Percentiles rank a stretch among this genome's conserved stretches.
Conservation (phyloP, 2,113 vertebrate species). For the Axis porcinus region DNA sequence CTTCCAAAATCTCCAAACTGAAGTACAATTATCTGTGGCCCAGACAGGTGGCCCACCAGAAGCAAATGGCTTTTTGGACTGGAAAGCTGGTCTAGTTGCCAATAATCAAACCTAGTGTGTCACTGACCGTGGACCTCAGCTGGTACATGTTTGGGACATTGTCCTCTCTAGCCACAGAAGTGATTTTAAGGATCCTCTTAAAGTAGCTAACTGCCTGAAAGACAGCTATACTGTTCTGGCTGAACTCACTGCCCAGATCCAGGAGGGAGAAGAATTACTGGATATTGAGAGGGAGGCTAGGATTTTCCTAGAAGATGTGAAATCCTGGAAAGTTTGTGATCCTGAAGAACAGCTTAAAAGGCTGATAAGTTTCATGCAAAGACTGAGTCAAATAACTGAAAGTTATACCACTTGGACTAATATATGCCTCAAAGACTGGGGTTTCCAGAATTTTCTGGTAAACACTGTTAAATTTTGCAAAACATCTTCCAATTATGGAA, state of each 20-base stretch:
- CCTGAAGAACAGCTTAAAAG: conserved; percentile 26
- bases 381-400: conserved; percentile 24
- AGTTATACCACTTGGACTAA: conserved; percentile 65
- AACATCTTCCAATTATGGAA: not conserved
- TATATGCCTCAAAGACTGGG: conserved; percentile 64
- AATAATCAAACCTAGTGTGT: conserved; percentile 76
- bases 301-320: conserved; percentile 47
- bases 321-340: conserved; percentile 40
- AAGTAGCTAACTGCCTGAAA: conserved; percentile 56
- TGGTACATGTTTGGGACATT: conserved; percentile 78
- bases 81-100: conserved; percentile 66
- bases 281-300: conserved; percentile 44
- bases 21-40: conserved; percentile 25
- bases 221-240: conserved; percentile 4
- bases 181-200: conserved; percentile 51
- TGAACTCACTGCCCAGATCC: fast-evolving
- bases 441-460: conserved; percentile 72
- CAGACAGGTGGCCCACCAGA: conserved; percentile 73
- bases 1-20: not conserved
- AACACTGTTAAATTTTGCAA: conserved; percentile 12
- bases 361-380: conserved; percentile 62
- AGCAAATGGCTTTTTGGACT: conserved; percentile 44
- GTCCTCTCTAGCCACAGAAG: conserved; percentile 65
- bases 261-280: conserved; percentile 48
- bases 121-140: conserved; percentile 67